These are phyloP conservation scores for Sardina pilchardus DNA, from an alignment of 2,113 vertebrate genomes.

Conservation along the genomic window DNA sequence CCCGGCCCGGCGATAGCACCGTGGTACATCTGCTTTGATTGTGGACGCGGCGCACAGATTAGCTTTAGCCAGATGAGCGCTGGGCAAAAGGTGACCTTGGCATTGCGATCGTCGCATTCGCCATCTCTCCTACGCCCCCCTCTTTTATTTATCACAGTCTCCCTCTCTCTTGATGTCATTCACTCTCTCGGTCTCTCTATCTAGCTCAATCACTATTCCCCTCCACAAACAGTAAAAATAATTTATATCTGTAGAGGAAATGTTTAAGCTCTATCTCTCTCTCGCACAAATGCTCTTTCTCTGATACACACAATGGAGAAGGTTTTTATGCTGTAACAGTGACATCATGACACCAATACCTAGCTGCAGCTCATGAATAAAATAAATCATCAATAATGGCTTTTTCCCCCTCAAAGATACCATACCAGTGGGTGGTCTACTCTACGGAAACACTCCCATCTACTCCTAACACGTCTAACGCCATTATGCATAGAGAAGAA, in stretches of 20 bases:
- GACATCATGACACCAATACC: not conserved
- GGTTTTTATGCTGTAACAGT: not conserved
- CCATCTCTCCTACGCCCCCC: conserved; percentile 26
- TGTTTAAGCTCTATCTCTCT: not conserved
- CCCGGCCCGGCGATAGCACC: not conserved
- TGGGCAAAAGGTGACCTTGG: conserved; percentile 29
- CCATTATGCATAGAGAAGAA: not conserved
- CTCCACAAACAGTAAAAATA: not conserved
- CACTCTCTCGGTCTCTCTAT: not conserved
- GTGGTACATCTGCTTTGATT: conserved; percentile 37
- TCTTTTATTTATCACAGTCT: conserved; percentile 27
- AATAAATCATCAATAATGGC: not conserved
- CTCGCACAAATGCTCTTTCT: not conserved
- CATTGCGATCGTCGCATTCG: conserved; percentile 38
- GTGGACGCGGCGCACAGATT: conserved; percentile 24
- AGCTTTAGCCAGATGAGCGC: conserved; percentile 19
- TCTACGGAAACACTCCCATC: not conserved
- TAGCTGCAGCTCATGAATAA: not conserved
- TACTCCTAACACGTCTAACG: not conserved
- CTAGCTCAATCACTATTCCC: not conserved
- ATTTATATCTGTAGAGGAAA: not conserved
- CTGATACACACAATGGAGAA: not conserved
- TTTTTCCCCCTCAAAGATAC: not conserved
- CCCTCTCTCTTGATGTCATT: not conserved
- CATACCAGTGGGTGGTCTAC: not conserved